Evolutionary conservation across 92 coral and sea anemone genomes (phyloP), one percentile per base, ranked within the genome.

Genomic region (Pocillopora grandis): DNA sequence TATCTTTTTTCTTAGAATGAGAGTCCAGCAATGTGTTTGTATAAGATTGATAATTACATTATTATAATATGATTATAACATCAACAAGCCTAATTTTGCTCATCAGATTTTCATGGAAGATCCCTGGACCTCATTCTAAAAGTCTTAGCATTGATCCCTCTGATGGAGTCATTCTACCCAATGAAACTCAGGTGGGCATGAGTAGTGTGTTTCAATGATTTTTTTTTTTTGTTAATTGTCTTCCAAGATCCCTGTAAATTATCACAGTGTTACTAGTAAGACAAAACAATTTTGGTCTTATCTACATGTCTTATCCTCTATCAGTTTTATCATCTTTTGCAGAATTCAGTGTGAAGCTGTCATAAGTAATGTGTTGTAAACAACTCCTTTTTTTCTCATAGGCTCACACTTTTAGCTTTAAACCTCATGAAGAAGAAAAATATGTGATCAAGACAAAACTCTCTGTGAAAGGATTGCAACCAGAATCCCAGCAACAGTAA

Each of bases 361-460:
- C 27, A 23, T 23, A 23, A 23, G 31, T 1, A 27, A 27, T 17
- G 21, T 42, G n/a, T 72, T 42, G 11, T 20, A 14, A 42, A 8
- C 18, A 19, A 18, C 68, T n/a, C 58, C n/a, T 7, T 18, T 19
- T 89, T 49, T 55, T 80, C 49, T 67, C 66, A 11, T 63, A 94
- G 98, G 69, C 86, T 6, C 94, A 94, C 79, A 75, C 76, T 8
- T 87, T 93, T 66, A 85, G 83, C 20, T 96, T 96, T 66, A 87
- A 89, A 66, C 98, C 99, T 49, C 62, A 16, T 31, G 95, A 89
- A 49, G 98, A 90, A 61, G 88, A 85, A 62, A 96, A 92, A 75
- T 92, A 89, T 71, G 89, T 96, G 17, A 86, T 89, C 37, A 94
- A 95, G 82, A 87, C 98, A 21, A 96, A 92, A 74, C 95, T 96